A percentile compares a stretch with the other conserved stretches of the same genome.
Conservation (phyloP, 2,797 vertebrate species). For the Malacoraja senta region DNA sequence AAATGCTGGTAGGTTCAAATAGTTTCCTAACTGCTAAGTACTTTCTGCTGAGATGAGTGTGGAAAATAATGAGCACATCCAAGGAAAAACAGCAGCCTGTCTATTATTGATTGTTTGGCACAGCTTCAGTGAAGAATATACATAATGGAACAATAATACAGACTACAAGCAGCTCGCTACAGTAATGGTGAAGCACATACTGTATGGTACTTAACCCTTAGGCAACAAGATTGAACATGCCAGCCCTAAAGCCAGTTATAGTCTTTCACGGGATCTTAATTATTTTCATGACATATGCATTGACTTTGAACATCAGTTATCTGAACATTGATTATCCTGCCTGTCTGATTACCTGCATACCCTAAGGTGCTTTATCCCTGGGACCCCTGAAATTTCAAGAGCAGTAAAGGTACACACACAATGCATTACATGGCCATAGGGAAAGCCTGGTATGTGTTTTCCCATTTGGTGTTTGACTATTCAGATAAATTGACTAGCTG, state of each 20-base stretch:
- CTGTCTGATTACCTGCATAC: conserved; percentile 36
- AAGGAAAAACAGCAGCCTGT: conserved; percentile 17
- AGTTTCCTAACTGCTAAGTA: conserved; percentile 20
- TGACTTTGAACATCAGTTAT: conserved; percentile 35
- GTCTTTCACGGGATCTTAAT: conserved; percentile 33
- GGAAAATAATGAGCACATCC: conserved; percentile 16
- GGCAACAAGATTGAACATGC: conserved; percentile 31
- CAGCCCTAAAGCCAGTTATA: conserved; percentile 23
- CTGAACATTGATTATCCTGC: conserved; percentile 31
- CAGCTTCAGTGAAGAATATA: conserved; percentile 37
- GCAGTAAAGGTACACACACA: conserved; percentile 10
- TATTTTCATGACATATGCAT: conserved; percentile 38
- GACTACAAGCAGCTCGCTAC: conserved; percentile 3
- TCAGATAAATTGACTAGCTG: conserved; percentile 38
- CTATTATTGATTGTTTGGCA: conserved; percentile 33
- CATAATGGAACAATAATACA: conserved; percentile 35
- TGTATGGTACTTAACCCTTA: conserved; percentile 33
- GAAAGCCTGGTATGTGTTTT: conserved; percentile 20
- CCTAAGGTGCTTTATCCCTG: conserved; percentile 16
- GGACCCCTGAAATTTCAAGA: conserved; percentile 22
- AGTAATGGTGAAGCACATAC: conserved; percentile 31
- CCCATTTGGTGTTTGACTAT: conserved; percentile 36
- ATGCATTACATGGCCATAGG: conserved; percentile 10
- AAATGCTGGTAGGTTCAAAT: conserved; percentile 27
- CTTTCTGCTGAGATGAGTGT: conserved; percentile 21